Conservation (phyloP, 1,140 invertebrate species). For the Globodera rostochiensis region DNA sequence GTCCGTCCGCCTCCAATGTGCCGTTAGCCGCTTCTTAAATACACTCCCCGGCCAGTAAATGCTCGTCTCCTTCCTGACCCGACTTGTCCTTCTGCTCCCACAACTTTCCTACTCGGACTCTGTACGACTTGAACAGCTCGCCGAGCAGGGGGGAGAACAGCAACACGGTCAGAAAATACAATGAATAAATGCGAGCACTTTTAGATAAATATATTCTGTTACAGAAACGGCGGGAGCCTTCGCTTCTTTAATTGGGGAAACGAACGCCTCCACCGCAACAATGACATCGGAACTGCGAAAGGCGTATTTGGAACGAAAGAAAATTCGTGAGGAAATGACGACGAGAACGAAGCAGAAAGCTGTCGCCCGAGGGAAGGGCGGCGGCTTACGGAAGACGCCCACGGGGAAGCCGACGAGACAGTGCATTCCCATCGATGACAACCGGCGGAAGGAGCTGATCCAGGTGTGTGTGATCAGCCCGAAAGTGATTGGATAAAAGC, state of each 20-base stretch:
- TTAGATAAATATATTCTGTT: neutral
- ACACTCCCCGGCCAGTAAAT: neutral
- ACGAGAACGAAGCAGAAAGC: neutral
- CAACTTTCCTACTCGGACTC: conserved; percentile 49
- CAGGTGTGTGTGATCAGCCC: conserved; percentile 40
- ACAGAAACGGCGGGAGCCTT: conserved; percentile 13
- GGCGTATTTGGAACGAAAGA: neutral
- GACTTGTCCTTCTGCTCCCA: conserved; percentile 54
- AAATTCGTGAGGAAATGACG: neutral
- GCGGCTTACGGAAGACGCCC: neutral
- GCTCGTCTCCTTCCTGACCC: conserved; percentile 46
- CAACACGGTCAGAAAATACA: neutral
- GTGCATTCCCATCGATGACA: conserved; percentile 55
- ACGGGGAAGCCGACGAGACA: neutral
- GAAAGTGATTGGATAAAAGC: neutral
- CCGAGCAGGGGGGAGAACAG: neutral
- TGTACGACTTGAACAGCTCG: conserved; percentile 43
- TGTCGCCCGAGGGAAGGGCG: neutral
- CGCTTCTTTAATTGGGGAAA: conserved; percentile 6
- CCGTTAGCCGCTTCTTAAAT: neutral
- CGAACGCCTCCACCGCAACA: conserved; percentile 16
- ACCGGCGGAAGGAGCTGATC: conserved; percentile 52
- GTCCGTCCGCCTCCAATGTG: neutral
- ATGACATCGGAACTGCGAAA: neutral
- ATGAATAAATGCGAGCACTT: neutral